Evolutionary conservation across 2,113 vertebrate genomes (phyloP), one percentile per base, ranked within the genome.

Genomic region (Physeter macrocephalus): DNA sequence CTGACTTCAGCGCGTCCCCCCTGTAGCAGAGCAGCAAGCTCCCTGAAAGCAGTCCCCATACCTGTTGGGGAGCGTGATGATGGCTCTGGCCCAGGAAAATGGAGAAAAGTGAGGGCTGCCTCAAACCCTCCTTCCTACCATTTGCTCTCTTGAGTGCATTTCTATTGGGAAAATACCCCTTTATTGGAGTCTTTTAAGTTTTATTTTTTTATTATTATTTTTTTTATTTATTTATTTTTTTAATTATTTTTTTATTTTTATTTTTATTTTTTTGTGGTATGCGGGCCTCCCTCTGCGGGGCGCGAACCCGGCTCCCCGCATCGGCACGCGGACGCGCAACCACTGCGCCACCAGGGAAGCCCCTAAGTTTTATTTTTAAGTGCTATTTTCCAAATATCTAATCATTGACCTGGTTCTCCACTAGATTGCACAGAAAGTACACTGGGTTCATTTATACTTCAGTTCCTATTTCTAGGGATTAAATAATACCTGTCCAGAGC

Each of bases 1-100:
- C 14, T 85, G 49, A 43, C 64, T 57, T 66, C 29, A 1, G 3
- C 0, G 36, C 12, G 4, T 13, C 3, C 5, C 0, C 36, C 25
- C 4, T 46, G 11, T 34, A 20, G 43, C 62, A 61, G 14, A 20
- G 66, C 49, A 59, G 17, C 14, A 3, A 0, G 12, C 34, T 80
- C 59, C 7, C 23, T 20, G n/a, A 78, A 57, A 5, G 49, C 46
- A 59, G 3, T 78, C 31, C 8, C 49, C 31, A 9, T 13, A 8
- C 75, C 46, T 77, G 8, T 31, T 14, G 25, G 54, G n/a, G 72
- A 43, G 20, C 34, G 2, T 69, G 52, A 13, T 25, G 11, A 27
- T 36, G 43, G 36, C 78, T 52, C 21, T 67, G 21, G 64, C 49
- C 78, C 8, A 46, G 66, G 13, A 41, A 3, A 75, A 21, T 9